Evolutionary conservation across 2,113 vertebrate genomes (phyloP).

Genomic region (Casuarius casuarius): DNA sequence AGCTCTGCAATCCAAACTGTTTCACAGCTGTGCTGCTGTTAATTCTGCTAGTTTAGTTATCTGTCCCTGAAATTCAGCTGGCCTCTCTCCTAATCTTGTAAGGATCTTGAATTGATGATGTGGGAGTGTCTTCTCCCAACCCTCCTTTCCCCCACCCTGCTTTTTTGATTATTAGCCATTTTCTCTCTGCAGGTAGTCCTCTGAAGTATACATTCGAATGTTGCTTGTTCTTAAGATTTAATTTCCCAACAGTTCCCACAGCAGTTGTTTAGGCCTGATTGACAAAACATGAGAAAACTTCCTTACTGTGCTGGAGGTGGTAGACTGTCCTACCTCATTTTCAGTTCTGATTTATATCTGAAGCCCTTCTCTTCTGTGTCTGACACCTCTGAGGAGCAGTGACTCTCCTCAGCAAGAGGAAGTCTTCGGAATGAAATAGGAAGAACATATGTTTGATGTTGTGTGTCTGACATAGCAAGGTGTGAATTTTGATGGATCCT

Average conservation of each 20-base stretch:
- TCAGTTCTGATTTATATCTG: accelerated
- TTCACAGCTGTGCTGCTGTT: not conserved
- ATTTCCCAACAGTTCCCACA: not conserved
- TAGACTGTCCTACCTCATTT: not conserved
- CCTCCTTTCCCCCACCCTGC: not conserved
- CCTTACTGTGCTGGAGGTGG: not conserved
- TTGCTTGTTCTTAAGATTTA: not conserved
- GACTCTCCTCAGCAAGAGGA: not conserved
- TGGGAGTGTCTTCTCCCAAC: not conserved
- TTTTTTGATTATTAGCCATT: not conserved
- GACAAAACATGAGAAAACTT: not conserved
- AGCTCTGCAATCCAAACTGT: not conserved
- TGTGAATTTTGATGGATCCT: not conserved
- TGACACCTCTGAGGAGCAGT: not conserved
- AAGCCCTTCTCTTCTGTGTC: not conserved
- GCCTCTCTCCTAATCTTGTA: not conserved
- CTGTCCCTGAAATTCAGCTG: not conserved
- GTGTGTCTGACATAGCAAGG: not conserved
- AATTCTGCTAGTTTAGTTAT: not conserved
- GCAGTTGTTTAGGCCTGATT: not conserved
- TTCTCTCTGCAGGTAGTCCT: not conserved
- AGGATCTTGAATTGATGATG: not conserved
- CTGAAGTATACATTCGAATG: not conserved
- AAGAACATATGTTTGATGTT: not conserved
- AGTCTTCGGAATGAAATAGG: not conserved